phyloP scores from a whole-genome alignment of 2,888 invertebrate genomes.

The Drosophila anomelani region DNA sequence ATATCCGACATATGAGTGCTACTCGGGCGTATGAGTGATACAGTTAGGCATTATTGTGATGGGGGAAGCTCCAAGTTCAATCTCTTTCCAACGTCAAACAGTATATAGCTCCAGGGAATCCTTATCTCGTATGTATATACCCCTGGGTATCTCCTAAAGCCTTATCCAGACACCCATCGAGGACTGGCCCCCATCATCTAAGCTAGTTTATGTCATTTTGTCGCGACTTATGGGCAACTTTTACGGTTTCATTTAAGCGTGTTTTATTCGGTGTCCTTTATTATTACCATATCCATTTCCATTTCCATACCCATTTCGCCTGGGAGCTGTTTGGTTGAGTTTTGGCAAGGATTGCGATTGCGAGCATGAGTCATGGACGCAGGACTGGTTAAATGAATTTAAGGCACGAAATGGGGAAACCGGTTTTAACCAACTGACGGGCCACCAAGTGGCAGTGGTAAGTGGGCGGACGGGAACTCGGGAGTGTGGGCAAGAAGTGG shows the following conservation, averaged over 20 bases:
- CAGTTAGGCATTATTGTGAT: background rate
- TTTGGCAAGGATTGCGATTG: constrained; percentile 52
- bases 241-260: constrained; percentile 66
- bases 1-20: background rate
- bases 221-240: constrained; percentile 73
- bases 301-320: constrained; percentile 7
- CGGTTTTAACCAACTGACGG: constrained; percentile 36
- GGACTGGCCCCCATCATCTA: constrained; percentile 18
- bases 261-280: constrained; percentile 29
- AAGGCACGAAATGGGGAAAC: constrained; percentile 64
- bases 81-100: background rate
- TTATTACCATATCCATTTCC: constrained; percentile 18
- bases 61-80: background rate
- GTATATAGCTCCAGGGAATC: background rate
- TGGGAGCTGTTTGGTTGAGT: constrained; percentile 14
- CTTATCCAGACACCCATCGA: constrained; percentile 12
- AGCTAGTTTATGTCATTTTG: constrained; percentile 68
- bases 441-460: background rate
- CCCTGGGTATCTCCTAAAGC: constrained; percentile 6
- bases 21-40: constrained; percentile 16
- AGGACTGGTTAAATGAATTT: constrained; percentile 66
- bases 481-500: background rate
- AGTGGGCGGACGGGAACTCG: constrained; percentile 2
- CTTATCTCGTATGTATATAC: no score
- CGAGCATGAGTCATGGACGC: constrained; percentile 61